phyloP scores from a whole-genome alignment of 1,140 invertebrate species.

The Caenorhabditis tropicalis region DNA sequence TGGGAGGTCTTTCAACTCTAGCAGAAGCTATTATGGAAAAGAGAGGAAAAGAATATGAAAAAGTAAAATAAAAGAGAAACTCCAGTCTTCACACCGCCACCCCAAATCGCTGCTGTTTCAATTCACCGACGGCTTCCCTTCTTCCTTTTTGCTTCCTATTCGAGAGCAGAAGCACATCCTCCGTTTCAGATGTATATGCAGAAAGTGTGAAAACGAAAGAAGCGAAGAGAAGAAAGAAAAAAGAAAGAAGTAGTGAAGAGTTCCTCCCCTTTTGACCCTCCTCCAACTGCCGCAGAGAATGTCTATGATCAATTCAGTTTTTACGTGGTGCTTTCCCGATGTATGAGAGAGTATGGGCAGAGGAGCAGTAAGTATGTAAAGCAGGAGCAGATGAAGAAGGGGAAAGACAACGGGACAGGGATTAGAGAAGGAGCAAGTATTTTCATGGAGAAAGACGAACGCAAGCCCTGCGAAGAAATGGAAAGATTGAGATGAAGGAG shows the following conservation, averaged over 20 bases:
- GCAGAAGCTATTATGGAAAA: background rate
- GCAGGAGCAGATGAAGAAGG: background rate
- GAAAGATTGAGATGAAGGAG: background rate
- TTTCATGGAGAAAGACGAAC: background rate
- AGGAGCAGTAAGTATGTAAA: background rate
- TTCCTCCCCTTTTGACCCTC: background rate
- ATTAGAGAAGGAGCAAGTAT: background rate
- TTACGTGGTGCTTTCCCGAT: background rate
- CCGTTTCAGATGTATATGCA: background rate
- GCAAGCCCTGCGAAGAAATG: background rate
- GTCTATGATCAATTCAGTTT: constrained; percentile 28
- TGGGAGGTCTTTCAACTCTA: too few species aligned
- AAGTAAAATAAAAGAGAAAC: constrained; percentile 16
- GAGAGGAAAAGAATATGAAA: background rate
- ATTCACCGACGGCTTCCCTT: constrained; percentile 33
- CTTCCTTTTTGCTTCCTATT: background rate
- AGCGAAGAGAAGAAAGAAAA: background rate
- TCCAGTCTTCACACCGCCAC: background rate
- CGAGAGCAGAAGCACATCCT: background rate
- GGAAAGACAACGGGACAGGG: background rate
- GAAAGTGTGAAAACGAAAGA: constrained; percentile 8
- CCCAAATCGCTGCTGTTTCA: constrained; percentile 39
- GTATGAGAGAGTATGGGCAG: background rate
- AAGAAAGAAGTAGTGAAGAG: constrained; percentile 7
- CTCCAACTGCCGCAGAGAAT: background rate